Evolutionary conservation across 1,140 invertebrate species (phyloP).

Genomic region (Lanistes nyassanus): DNA sequence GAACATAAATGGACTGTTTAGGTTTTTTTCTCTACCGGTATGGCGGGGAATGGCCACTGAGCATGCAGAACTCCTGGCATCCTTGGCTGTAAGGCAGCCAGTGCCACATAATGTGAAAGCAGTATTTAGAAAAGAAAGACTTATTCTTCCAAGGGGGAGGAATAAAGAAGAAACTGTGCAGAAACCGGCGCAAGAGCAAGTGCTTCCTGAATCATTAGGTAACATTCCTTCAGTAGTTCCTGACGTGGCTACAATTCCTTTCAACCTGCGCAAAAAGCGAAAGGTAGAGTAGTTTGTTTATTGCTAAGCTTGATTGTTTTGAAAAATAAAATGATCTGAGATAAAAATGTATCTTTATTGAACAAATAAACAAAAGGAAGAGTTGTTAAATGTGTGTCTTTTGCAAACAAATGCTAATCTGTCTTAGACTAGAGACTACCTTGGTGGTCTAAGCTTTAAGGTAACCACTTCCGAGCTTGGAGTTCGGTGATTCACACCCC

Average conservation of each 20-base stretch:
- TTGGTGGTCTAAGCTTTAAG: too few species aligned
- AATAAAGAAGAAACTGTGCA: background rate
- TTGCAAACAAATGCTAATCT: too few species aligned
- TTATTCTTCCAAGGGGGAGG: background rate
- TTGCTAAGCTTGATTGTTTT: too few species aligned
- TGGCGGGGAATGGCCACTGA: constrained; percentile 6
- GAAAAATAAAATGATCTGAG: too few species aligned
- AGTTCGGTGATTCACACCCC: too few species aligned
- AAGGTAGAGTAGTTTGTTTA: background rate
- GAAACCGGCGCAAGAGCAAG: background rate
- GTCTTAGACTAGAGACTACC: too few species aligned
- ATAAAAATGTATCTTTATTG: too few species aligned
- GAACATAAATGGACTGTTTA: background rate
- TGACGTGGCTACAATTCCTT: background rate
- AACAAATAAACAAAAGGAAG: too few species aligned
- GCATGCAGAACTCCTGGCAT: background rate
- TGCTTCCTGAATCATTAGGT: background rate
- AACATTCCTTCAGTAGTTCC: background rate
- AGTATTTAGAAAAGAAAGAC: background rate
- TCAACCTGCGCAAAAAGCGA: constrained; percentile 16
- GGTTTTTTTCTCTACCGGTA: background rate
- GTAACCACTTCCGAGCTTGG: too few species aligned
- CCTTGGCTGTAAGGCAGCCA: constrained; percentile 5
- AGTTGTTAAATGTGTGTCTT: too few species aligned
- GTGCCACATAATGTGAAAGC: background rate